Evolutionary conservation across 2,888 invertebrate species (phyloP).

Genomic region (Dolomedes plantarius): DNA sequence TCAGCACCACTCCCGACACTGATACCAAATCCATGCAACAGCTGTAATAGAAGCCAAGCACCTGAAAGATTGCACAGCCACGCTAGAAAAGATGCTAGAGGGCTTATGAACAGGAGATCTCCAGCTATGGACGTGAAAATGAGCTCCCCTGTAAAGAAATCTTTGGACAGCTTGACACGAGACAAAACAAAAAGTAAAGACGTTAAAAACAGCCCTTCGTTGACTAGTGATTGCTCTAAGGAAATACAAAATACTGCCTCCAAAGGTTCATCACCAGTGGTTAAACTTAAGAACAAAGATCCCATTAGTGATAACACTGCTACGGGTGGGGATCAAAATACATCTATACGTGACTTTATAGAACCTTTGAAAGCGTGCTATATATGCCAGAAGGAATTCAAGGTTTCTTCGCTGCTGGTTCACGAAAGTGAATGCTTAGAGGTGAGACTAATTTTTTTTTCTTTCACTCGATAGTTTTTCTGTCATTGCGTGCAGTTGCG

Average conservation of each 20-base stretch:
- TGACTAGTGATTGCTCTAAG: neutral
- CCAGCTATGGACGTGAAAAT: slow-evolving; percentile 46
- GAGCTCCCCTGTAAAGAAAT: slow-evolving; percentile 47
- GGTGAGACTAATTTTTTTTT: slow-evolving; percentile 28
- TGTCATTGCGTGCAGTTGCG: neutral
- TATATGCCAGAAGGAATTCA: slow-evolving; percentile 83
- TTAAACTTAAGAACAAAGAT: neutral
- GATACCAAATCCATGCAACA: slow-evolving; percentile 60
- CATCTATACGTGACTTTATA: neutral
- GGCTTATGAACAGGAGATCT: slow-evolving; percentile 51
- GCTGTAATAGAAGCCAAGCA: slow-evolving; percentile 66
- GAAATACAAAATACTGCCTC: neutral
- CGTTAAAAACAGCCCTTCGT: neutral
- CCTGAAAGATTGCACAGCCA: slow-evolving; percentile 71
- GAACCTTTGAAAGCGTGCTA: slow-evolving; percentile 77
- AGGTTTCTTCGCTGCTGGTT: slow-evolving; percentile 82
- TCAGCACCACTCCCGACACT: slow-evolving; percentile 3
- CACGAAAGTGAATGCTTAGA: slow-evolving; percentile 82
- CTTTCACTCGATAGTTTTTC: neutral
- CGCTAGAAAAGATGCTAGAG: slow-evolving; percentile 53
- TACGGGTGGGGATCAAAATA: neutral
- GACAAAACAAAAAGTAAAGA: slow-evolving; percentile 17
- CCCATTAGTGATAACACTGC: neutral
- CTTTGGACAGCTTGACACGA: neutral
- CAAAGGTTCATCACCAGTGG: neutral